These are phyloP conservation scores for Prinia subflava DNA, from an alignment of 2,113 vertebrate genomes.

Conservation along the genomic window DNA sequence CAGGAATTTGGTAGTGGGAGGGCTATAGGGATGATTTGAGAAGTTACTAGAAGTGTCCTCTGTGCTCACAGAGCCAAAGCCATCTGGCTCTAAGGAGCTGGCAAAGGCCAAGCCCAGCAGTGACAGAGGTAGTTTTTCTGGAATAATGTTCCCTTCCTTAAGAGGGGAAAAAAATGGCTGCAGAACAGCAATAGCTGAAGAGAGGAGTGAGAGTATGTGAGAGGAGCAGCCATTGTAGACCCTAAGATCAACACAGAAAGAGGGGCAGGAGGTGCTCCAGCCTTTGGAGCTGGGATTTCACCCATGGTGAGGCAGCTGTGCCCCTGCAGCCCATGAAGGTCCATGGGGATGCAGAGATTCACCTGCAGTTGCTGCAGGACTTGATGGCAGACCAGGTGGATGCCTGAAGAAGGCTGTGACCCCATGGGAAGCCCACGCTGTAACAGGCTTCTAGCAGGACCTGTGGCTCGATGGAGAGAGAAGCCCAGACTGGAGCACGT, in stretches of 20 bases:
- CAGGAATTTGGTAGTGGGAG: fast-evolving
- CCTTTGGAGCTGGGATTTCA: background rate
- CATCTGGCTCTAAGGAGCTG: background rate
- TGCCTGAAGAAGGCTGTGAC: background rate
- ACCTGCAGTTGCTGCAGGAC: background rate
- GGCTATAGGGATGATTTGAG: background rate
- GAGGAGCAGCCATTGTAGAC: background rate
- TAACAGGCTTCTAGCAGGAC: background rate
- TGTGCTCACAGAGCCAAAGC: background rate
- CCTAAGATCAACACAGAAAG: background rate
- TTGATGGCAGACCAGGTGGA: background rate
- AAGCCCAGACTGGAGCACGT: background rate
- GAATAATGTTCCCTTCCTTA: background rate
- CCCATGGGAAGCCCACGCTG: background rate
- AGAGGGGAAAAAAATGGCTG: background rate
- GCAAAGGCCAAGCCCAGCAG: fast-evolving
- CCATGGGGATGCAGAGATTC: too few relatives aligned
- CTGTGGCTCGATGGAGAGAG: background rate
- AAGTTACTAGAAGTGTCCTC: background rate
- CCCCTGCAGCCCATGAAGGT: background rate
- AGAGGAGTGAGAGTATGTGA: background rate
- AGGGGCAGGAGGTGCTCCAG: background rate
- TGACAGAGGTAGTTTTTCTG: background rate
- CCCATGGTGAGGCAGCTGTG: too few relatives aligned
- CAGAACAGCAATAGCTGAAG: background rate